phyloP scores from a whole-genome alignment of 2,888 invertebrate genomes.

The Allacma fusca region DNA sequence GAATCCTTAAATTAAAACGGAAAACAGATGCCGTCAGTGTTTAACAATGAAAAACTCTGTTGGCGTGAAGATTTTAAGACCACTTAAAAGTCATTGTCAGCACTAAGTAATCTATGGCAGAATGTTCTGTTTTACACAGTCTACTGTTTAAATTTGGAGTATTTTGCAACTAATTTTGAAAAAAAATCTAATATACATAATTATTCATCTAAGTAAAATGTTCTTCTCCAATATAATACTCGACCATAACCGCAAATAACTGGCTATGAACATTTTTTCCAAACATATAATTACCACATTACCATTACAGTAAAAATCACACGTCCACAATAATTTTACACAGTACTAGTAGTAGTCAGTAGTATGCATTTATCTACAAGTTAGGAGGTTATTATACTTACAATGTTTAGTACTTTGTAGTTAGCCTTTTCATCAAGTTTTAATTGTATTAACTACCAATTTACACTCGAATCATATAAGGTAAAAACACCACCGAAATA shows the following conservation, averaged over 20 bases:
- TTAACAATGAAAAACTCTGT: background rate
- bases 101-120: constrained; percentile 6
- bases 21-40: background rate
- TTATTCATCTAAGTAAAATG: background rate
- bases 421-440: background rate
- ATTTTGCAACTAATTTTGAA: background rate
- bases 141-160: background rate
- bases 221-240: background rate
- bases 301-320: background rate
- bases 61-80: constrained; percentile 12
- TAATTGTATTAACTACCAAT: background rate
- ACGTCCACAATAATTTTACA: background rate
- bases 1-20: background rate
- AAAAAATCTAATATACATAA: background rate
- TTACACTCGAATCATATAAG: constrained; percentile 25
- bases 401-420: background rate
- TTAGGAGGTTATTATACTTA: background rate
- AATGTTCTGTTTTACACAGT: constrained; percentile 5
- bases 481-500: constrained; percentile 40
- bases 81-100: constrained; percentile 12
- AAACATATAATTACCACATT: background rate
- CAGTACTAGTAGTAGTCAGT: background rate
- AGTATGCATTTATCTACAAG: background rate
- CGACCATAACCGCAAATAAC: background rate
- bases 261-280: background rate